Conservation (phyloP, 1,140 invertebrate species). For the Drosophila insularis region DNA sequence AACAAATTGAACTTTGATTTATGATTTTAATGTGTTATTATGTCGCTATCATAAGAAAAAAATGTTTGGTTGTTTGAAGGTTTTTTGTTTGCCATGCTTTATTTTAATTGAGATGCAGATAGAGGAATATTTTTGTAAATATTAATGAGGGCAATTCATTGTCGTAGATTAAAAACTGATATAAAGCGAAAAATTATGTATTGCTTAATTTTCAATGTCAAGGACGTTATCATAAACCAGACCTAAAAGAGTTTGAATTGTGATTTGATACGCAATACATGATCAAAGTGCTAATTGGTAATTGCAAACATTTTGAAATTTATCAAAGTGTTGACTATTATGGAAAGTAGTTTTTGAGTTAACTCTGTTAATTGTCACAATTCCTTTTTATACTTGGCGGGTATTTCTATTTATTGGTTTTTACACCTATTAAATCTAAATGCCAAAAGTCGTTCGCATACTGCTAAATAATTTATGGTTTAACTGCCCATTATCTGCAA, state of each 20-base stretch:
- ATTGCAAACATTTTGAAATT: too few species aligned
- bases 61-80: neutral
- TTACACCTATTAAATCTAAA: too few species aligned
- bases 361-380: too few species aligned
- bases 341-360: too few species aligned
- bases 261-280: neutral
- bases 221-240: neutral
- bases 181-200: constrained; percentile 31
- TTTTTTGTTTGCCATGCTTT: constrained; percentile 1
- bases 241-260: too few species aligned
- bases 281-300: too few species aligned
- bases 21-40: constrained; percentile 23
- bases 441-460: too few species aligned
- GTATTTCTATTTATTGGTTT: too few species aligned
- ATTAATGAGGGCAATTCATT: constrained; percentile 24
- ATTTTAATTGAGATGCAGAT: neutral
- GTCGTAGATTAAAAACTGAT: constrained; percentile 32
- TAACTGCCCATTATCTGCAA: too few species aligned
- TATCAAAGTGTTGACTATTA: too few species aligned
- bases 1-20: constrained; percentile 36
- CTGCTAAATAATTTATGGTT: too few species aligned
- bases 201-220: constrained; percentile 43
- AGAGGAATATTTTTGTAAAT: constrained; percentile 5
- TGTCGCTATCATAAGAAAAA: neutral
- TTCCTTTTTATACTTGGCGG: too few species aligned